These are phyloP conservation scores for Diprion similis DNA, from an alignment of 1,140 invertebrate genomes.

Conservation along the genomic window DNA sequence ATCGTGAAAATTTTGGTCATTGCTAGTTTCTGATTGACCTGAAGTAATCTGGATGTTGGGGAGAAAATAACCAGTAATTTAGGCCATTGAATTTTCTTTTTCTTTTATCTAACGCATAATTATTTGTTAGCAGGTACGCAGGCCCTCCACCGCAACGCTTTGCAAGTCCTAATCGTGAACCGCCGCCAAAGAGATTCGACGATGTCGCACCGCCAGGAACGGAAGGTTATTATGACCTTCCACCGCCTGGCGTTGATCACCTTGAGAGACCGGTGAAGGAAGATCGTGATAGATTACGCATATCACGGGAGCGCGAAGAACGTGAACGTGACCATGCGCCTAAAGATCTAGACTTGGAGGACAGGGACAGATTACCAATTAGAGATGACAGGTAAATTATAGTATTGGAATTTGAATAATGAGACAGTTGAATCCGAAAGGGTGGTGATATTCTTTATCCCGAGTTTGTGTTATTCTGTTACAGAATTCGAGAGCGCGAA, in stretches of 20 bases:
- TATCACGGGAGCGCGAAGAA: conserved; percentile 43
- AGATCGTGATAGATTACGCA: conserved; percentile 42
- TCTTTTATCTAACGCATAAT: not conserved
- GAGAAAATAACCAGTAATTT: not conserved
- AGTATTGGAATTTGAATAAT: not conserved
- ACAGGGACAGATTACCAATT: conserved; percentile 43
- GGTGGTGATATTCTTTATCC: no score
- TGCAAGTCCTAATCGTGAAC: conserved; percentile 43
- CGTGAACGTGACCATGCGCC: conserved; percentile 45
- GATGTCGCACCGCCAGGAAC: conserved; percentile 60
- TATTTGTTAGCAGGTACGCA: conserved; percentile 57
- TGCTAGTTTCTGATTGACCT: no score
- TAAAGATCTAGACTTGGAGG: conserved; percentile 52
- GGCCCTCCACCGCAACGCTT: conserved; percentile 45
- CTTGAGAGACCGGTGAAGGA: conserved; percentile 43
- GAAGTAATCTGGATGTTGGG: no score
- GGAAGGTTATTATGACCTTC: conserved; percentile 58
- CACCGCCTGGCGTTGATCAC: conserved; percentile 59
- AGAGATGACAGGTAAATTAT: conserved; percentile 49
- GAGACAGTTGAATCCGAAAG: no score
- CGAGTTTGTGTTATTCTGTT: conserved; percentile 7
- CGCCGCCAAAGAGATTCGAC: conserved; percentile 53
- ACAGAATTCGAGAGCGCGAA: conserved; percentile 29
- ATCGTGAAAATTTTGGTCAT: no score
- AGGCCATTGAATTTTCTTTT: not conserved